Base-by-base conservation (phyloP, 2,888 invertebrate genomes). In the Hanleya hanleyi region DNA sequence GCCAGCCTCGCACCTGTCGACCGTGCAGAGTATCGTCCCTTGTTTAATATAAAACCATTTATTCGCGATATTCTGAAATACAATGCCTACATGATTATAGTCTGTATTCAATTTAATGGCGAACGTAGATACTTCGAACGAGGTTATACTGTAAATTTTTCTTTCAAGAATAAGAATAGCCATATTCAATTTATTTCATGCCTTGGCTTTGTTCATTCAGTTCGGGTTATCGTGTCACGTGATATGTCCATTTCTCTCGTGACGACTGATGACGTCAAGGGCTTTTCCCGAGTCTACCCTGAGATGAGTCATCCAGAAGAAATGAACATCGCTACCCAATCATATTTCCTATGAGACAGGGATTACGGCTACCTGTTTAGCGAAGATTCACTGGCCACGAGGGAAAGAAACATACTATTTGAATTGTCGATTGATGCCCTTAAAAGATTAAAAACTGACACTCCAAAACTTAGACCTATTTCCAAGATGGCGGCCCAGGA, bases 251-350 rank as follows among this genome's bases (percentile, higher is more conserved):
- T 29, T 67, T 51, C 36, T 47, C 66, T 68, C 74, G 67, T 47
- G 65, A 57, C 67, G 57, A 51, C 62, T 66, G 36, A 79, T 86
- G 85, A 87, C 85, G 85, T 85, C 86, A 87, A 79, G 86, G 87
- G 87, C 86, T 86, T 86, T 87, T 87, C 87, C 87, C 86, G 80
- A 82, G 82, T 83, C 84, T 83, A 81, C 80, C 84, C 83, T 83
- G 83, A 81, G 86, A 87, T 87, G 87, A 87, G 84, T 87, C 86
- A 87, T 86, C 82, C 73, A 75, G 74, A 82, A 86, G 84, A 84
- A 87, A 84, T 84, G 86, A 84, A 84, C 82, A 81, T 82, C 83
- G 76, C 78, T 77, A 78, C 76, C 81, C 81, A 83, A 78, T 84
- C 82, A 81, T 80, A 78, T 76, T 72, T 73, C 73, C 74, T 76